phyloP scores from a whole-genome alignment of 2,797 vertebrate genomes.

The Pagetopsis macropterus region DNA sequence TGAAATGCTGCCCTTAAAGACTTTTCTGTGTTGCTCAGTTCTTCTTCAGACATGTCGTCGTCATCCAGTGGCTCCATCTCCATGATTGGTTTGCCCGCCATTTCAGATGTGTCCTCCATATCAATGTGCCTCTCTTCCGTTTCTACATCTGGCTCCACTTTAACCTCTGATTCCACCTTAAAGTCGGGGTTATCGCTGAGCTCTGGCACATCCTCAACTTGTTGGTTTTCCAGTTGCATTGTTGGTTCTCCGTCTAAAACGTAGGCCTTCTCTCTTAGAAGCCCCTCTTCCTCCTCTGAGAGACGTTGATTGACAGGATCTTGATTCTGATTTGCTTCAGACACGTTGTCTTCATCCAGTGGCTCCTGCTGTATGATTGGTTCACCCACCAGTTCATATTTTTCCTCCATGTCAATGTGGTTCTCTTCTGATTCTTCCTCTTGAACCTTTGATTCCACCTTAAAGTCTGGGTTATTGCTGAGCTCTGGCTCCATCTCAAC shows the following conservation, averaged over 20 bases:
- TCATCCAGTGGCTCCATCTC: slow-evolving; percentile 39
- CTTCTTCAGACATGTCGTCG: background rate
- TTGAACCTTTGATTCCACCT: slow-evolving; percentile 13
- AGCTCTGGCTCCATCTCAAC: background rate
- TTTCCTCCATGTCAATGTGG: slow-evolving; percentile 27
- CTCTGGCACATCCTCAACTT: background rate
- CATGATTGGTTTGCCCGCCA: slow-evolving; percentile 15
- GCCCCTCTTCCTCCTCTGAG: slow-evolving; percentile 15
- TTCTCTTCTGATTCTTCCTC: slow-evolving; percentile 11
- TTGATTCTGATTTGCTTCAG: slow-evolving; percentile 12
- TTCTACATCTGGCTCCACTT: background rate
- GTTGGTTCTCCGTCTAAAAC: background rate
- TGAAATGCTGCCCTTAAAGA: slow-evolving; percentile 2
- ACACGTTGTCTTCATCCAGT: background rate
- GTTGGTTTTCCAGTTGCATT: no score
- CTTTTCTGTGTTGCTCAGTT: background rate
- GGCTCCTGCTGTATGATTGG: slow-evolving; percentile 41
- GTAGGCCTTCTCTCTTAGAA: background rate
- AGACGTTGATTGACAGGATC: background rate
- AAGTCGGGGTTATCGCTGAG: background rate
- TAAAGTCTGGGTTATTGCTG: background rate
- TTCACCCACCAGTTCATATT: slow-evolving; percentile 1
- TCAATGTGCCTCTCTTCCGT: slow-evolving; percentile 22
- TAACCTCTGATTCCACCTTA: background rate
- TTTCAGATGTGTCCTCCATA: slow-evolving; percentile 23